phyloP scores from a whole-genome alignment of 2,113 vertebrate species.

The Aleadryas rufinucha region DNA sequence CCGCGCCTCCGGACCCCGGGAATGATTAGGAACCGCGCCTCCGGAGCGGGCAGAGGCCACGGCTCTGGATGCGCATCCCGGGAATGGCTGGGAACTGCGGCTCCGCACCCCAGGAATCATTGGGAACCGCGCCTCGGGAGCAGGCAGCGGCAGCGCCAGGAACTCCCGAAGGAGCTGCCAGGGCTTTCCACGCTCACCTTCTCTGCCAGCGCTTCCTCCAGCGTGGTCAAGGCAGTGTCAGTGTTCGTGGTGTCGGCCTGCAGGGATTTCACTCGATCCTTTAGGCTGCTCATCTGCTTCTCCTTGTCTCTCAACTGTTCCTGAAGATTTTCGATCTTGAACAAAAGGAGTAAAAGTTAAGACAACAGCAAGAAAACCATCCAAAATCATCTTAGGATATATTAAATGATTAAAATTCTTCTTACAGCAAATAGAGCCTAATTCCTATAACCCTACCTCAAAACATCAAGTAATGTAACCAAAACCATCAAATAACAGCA shows the following conservation, averaged over 20 bases:
- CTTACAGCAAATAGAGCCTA: not conserved
- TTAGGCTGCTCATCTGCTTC: conserved; percentile 96
- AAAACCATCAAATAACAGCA: not conserved
- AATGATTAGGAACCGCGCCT: no score
- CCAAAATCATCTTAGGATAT: not conserved
- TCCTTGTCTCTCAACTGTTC: conserved; percentile 97
- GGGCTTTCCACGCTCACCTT: conserved; percentile 72
- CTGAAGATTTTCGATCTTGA: conserved; percentile 95
- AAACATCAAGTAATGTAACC: not conserved
- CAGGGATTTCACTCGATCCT: conserved; percentile 93
- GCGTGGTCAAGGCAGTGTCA: conserved; percentile 92
- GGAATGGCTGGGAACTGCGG: no score
- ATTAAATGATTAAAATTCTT: not conserved
- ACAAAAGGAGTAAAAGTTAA: not conserved
- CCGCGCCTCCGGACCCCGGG: no score
- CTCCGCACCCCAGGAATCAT: no score
- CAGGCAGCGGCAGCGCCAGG: no score
- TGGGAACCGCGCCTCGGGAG: no score
- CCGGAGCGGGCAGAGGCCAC: no score
- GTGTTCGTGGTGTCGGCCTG: conserved; percentile 96
- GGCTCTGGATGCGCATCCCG: no score
- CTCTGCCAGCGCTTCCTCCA: conserved; percentile 95
- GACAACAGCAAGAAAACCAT: not conserved
- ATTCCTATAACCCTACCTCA: not conserved
- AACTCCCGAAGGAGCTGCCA: rapidly evolving